Evolutionary conservation across 1,140 invertebrate species (phyloP).

Genomic region (Drosophila mojavensis): DNA sequence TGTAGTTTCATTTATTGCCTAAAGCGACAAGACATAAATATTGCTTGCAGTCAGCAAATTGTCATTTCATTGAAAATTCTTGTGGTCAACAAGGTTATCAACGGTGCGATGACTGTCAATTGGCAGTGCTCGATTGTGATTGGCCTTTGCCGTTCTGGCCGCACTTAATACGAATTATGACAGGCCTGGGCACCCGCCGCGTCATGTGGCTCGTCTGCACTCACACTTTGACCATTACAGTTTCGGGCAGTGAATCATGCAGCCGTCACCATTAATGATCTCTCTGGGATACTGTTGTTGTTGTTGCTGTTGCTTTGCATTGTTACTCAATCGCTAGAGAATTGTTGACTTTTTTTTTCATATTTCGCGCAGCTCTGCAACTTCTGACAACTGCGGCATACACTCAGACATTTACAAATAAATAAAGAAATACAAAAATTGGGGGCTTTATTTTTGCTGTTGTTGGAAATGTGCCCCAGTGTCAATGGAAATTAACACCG

Average conservation of each 20-base stretch:
- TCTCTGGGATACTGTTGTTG: slow-evolving; percentile 21
- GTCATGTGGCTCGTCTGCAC: slow-evolving; percentile 6
- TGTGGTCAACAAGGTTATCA: slow-evolving; percentile 81
- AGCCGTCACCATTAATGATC: slow-evolving; percentile 65
- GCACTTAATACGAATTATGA: slow-evolving; percentile 74
- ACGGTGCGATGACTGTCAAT: slow-evolving; percentile 40
- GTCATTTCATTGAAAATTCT: slow-evolving; percentile 67
- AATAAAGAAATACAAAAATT: slow-evolving; percentile 70
- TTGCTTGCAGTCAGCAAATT: slow-evolving; percentile 48
- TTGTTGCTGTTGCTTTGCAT: slow-evolving; percentile 35
- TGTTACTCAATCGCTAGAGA: slow-evolving; percentile 65
- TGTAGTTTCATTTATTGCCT: slow-evolving; percentile 59
- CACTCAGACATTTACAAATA: slow-evolving; percentile 32
- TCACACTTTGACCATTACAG: slow-evolving; percentile 17
- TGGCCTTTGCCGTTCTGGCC: slow-evolving; percentile 33
- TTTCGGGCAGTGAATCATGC: slow-evolving; percentile 70
- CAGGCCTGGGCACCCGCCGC: slow-evolving; percentile 35
- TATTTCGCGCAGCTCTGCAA: slow-evolving; percentile 39
- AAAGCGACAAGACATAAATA: slow-evolving; percentile 55
- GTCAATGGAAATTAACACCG: slow-evolving; percentile 81
- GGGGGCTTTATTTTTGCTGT: slow-evolving; percentile 11
- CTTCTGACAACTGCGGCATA: slow-evolving; percentile 62
- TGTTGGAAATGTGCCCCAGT: slow-evolving; percentile 45
- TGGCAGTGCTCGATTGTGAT: slow-evolving; percentile 26
- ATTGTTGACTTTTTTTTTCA: slow-evolving; percentile 52